Base-by-base conservation (phyloP, 2,888 invertebrate genomes). In the Myopa testacea region DNA sequence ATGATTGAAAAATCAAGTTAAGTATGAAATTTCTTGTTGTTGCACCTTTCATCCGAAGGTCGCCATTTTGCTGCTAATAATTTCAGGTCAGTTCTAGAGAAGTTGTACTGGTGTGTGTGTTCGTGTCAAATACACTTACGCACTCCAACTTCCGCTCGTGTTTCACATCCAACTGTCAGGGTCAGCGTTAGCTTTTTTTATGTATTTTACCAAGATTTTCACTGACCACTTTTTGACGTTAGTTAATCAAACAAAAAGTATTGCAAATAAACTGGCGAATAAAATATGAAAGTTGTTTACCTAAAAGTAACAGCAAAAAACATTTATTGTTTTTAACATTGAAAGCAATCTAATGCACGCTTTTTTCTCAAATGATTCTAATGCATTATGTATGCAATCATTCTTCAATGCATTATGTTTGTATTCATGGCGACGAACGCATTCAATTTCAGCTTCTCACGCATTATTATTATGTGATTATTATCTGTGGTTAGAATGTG, bases 101-200 rank as follows among this genome's bases (percentile, higher is more conserved):
- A 45, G 2, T 45, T 45, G 6, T 45, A 6, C 4, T 45, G 0
- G 45, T 8, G 6, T 45, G 7, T 45, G 10, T 10, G 45, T 45
- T 26, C 62, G 2, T 62, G 58, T 34, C 3, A 37, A 19, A n/a
- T 14, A 10, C 38, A 10, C 7, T 55, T 58, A 75, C 75, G 75
- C 75, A 75, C 55, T 65, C n/a, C 12, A 3, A 75, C 67, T 75
- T 75, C 75, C 75, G 75, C 37, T 63, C 40, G 45, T 34, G 4
- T 58, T 26, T 45, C n/a, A 34, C 45, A 40, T 62, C 45, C 26
- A 62, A 4, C 62, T 62, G 19, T 7, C 34, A 58, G 19, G 72
- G 60, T 73, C 38, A 38, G 12, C 55, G 38, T 38, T 60, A 62
- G 26, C 10, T 58, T 19, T 6, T 12, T 55, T 55, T 55, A 55